Percentiles rank a stretch among this genome's conserved stretches.
phyloP scores from a whole-genome alignment of 2,797 vertebrate genomes.

The Natrix natrix region DNA sequence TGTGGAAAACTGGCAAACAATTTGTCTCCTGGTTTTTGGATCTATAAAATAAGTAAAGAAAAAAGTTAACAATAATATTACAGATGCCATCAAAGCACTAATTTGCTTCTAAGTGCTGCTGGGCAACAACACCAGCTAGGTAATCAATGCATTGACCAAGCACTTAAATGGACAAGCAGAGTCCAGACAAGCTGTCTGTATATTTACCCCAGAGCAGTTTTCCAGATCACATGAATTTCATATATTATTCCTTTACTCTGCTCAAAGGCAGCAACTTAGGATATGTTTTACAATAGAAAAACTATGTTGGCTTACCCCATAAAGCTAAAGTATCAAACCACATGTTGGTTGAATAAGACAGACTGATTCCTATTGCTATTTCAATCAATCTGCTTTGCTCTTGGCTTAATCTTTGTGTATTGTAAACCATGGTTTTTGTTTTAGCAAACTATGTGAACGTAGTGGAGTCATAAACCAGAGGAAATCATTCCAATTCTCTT shows the following conservation, averaged over 20 bases:
- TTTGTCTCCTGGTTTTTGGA: constrained; percentile 45
- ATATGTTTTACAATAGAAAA: neutral
- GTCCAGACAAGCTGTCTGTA: neutral
- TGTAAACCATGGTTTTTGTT: neutral
- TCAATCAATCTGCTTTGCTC: neutral
- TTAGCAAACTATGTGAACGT: neutral
- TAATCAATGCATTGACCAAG: neutral
- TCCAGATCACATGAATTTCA: neutral
- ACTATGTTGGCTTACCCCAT: neutral
- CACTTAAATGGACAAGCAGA: neutral
- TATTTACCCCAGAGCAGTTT: neutral
- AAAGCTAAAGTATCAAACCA: neutral
- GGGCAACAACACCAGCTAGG: neutral
- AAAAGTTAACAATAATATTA: neutral
- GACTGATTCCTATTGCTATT: neutral
- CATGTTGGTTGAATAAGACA: neutral
- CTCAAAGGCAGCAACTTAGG: neutral
- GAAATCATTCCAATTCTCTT: neutral
- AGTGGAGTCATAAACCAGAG: neutral
- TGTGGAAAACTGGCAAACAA: constrained; percentile 52
- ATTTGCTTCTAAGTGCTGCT: neutral
- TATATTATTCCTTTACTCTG: neutral
- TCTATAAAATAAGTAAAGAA: constrained; percentile 41
- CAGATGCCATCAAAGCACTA: neutral
- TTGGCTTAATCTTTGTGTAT: neutral